These are phyloP conservation scores for Brachionus manjavacas DNA, from an alignment of 1,140 invertebrate genomes.

Conservation along the genomic window DNA sequence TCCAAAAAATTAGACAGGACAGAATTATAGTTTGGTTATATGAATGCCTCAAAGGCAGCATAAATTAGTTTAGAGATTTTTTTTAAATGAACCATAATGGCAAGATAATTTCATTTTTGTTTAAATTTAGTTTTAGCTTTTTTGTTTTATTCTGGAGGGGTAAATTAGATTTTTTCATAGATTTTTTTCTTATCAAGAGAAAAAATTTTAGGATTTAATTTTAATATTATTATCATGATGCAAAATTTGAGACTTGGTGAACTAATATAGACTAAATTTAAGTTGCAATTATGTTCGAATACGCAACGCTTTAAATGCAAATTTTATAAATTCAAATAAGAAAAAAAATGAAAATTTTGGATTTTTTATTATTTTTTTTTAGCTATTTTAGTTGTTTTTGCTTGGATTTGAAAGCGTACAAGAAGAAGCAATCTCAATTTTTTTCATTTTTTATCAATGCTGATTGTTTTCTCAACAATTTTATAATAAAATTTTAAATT, in stretches of 20 bases:
- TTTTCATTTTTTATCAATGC: background rate
- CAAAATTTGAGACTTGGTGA: background rate
- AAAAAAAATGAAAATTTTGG: background rate
- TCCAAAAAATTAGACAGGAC: background rate
- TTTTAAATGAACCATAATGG: background rate
- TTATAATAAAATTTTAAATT: slow-evolving; percentile 24
- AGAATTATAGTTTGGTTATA: background rate
- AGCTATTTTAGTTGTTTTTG: background rate
- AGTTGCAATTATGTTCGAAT: slow-evolving; percentile 32
- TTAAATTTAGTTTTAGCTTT: background rate
- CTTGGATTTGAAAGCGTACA: background rate
- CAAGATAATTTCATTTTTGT: background rate
- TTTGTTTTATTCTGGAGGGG: background rate
- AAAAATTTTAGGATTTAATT: background rate
- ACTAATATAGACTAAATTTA: background rate
- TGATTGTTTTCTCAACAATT: slow-evolving; percentile 15
- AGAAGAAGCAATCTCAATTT: background rate
- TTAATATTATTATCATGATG: slow-evolving; percentile 28
- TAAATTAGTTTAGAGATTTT: background rate
- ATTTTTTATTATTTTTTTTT: slow-evolving; percentile 34
- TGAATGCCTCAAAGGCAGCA: background rate
- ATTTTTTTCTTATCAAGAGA: background rate
- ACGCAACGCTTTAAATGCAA: slow-evolving; percentile 26
- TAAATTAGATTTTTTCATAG: background rate
- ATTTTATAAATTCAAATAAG: slow-evolving; percentile 1